phyloP scores from a whole-genome alignment of 2,113 vertebrate genomes.

The Microtus montanus region DNA sequence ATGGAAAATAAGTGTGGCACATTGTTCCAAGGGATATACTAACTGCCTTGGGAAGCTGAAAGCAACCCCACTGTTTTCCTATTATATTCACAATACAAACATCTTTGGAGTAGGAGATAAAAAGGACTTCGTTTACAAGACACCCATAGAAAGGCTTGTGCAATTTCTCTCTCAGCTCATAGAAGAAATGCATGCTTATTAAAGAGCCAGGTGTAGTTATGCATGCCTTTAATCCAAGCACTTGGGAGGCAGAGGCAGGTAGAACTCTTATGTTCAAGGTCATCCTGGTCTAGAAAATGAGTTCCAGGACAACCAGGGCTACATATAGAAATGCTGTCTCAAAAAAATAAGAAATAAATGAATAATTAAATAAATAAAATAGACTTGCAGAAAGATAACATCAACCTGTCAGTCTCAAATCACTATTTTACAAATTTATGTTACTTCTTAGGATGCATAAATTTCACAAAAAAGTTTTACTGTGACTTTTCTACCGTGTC shows the following conservation, averaged over 20 bases:
- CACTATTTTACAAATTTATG: background rate
- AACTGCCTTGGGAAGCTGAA: background rate
- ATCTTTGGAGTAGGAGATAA: background rate
- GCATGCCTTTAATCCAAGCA: background rate
- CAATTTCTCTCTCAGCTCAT: background rate
- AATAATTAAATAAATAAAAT: background rate
- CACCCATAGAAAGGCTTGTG: background rate
- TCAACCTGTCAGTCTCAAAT: background rate
- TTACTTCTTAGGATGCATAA: background rate
- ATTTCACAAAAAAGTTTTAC: background rate
- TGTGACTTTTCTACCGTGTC: background rate
- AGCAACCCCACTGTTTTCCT: background rate
- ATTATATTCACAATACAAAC: background rate
- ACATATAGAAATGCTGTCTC: background rate
- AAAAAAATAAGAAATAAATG: background rate
- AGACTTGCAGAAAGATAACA: background rate
- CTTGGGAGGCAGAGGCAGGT: background rate
- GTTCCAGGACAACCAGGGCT: background rate
- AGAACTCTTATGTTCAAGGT: background rate
- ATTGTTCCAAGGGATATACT: background rate
- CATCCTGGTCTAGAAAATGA: background rate
- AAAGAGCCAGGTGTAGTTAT: background rate
- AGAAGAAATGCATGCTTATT: background rate
- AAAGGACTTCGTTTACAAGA: background rate
- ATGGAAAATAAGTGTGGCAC: background rate